Base-by-base conservation (phyloP, 2,113 vertebrate species). In the Nyctibius bracteatus region DNA sequence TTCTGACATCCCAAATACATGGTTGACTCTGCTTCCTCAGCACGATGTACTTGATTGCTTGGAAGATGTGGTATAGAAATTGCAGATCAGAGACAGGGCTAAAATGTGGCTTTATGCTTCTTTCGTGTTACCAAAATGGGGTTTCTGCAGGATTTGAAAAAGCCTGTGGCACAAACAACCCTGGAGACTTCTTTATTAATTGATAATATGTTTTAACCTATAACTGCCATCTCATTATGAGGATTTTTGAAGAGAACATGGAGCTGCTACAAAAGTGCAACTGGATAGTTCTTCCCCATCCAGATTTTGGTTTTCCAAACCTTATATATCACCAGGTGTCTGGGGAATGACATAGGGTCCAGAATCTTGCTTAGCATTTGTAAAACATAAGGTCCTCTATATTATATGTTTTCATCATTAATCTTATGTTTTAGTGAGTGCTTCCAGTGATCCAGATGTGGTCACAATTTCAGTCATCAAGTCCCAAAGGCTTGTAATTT, bases 381-480 rank as follows among this genome's bases (percentile, higher is more conserved):
- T 91, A 77, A 80, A 89, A 68, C 46, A 46, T 41, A 30, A 84
- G 28, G 6, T 82, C 33, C 39, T 92, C 68, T 71, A 28, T 63
- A 55, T 46, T 85, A 41, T 19, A 17, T 37, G 9, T 91, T 89
- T 96, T 84, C 44, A 47, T 87, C 25, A 77, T 89, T 78, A 85
- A 68, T 97, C 81, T 89, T 94, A 30, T 51, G 24, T 28, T 87
- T 92, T 82, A 62, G 28, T 82, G 44, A 85, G 62, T 75, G 39
- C n/a, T 89, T 95, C 62, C 62, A 72, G 22, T 72, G 62, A 81
- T 82, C 62, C 87, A 94, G 74, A 77, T 95, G 86, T 43, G n/a
- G 28, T 77, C 82, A 73, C 28, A 83, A 75, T 20, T 73, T 92
- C 59, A 84, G 59, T 88, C 59, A 91, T 62, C 24, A 59, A 19